Conservation (phyloP, 2,113 vertebrate species). For the Siphamia tubifer region DNA sequence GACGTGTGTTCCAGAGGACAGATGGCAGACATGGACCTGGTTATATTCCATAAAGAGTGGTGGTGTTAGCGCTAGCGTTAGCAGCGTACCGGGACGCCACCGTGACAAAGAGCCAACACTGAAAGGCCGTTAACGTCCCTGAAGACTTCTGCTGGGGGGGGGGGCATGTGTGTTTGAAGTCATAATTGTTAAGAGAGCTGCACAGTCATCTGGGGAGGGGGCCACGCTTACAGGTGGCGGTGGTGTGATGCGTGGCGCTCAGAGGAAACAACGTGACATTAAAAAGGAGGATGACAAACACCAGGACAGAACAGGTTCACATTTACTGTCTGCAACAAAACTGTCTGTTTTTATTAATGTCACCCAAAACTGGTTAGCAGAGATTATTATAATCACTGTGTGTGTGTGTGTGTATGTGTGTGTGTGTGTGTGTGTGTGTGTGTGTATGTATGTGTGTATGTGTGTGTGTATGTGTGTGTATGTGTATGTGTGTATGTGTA, state of each 20-base stretch:
- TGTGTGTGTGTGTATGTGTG: too few relatives aligned
- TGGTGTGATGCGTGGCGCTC: background rate
- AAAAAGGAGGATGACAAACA: background rate
- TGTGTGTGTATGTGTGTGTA: too few relatives aligned
- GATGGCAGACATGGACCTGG: conserved; percentile 40
- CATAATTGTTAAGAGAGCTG: conserved; percentile 68
- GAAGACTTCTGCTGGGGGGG: conserved; percentile 51
- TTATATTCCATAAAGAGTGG: conserved; percentile 63
- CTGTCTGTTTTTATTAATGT: too few relatives aligned
- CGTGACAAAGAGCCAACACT: conserved; percentile 59
- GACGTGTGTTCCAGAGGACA: conserved; percentile 30
- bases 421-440: too few relatives aligned
- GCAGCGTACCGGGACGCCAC: conserved; percentile 29
- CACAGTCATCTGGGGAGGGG: conserved; percentile 48
- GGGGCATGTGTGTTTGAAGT: conserved; percentile 63
- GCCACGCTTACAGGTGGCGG: conserved; percentile 33
- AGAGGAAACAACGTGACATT: background rate
- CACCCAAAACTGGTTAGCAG: too few relatives aligned
- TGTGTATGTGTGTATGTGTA: too few relatives aligned
- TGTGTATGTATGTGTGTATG: too few relatives aligned
- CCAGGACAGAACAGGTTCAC: too few relatives aligned
- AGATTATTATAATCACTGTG: too few relatives aligned
- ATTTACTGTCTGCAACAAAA: too few relatives aligned
- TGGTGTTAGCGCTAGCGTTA: conserved; percentile 53
- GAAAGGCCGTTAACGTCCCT: conserved; percentile 65